Conservation (phyloP, 2,797 vertebrate genomes). For the Falco peregrinus region DNA sequence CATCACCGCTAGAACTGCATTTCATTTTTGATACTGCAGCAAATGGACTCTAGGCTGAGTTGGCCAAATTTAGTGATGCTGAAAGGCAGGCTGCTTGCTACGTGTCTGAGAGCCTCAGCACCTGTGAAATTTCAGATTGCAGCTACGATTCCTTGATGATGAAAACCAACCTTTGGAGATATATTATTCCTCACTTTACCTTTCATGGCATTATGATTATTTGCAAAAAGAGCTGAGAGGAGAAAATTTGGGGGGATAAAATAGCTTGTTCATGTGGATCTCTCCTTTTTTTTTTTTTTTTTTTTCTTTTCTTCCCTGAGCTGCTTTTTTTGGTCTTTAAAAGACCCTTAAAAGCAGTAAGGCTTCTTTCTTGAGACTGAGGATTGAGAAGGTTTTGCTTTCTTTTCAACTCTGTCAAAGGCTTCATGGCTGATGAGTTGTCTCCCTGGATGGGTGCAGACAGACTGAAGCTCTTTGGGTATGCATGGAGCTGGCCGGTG, state of each 20-base stretch:
- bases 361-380: neutral
- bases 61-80: constrained; percentile 31
- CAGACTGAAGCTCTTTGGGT: neutral
- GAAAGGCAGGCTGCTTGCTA: neutral
- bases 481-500: neutral
- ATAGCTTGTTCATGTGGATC: neutral
- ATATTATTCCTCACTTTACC: neutral
- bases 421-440: neutral
- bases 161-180: neutral
- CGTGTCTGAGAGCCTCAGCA: neutral
- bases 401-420: neutral
- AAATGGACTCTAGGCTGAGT: constrained; percentile 11
- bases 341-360: neutral
- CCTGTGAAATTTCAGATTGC: neutral
- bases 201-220: neutral
- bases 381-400: neutral
- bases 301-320: no score
- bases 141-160: neutral
- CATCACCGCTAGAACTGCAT: neutral
- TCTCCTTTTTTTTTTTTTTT: neutral
- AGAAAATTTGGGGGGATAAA: neutral
- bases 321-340: neutral
- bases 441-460: neutral
- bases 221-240: neutral
- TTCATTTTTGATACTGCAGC: constrained; percentile 34